Base-by-base conservation (phyloP, 2,113 vertebrate genomes). In the Heteronetta atricapilla region DNA sequence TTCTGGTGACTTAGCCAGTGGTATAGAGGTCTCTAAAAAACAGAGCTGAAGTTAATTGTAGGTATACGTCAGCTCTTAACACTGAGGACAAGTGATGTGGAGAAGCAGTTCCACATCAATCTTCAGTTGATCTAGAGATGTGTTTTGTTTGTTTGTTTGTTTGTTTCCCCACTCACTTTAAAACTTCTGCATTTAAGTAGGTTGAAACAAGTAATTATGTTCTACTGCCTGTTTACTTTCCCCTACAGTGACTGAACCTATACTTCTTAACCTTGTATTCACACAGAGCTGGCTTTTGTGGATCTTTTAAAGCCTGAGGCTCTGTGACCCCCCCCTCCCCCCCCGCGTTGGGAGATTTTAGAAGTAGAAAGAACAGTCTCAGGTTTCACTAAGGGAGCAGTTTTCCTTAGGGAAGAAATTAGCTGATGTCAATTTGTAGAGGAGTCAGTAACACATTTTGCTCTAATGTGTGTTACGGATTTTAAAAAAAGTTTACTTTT, bases 221-320 rank as follows among this genome's bases (percentile, higher is more conserved):
- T 92, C 91, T 94, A 89, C 77, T 94, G 82, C 60, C 48, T 95
- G 75, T 95, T 97, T 96, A 79, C 86, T 95, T 96, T 96, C 70
- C 56, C 90, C 84, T 94, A 42, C 83, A 91, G 86, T 67, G 93
- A 68, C 36, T 36, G 62, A 89, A 68, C 56, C 77, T 89, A 46
- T 83, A n/a, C 53, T 87, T 73, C 73, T 93, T 88, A 95, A 94
- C 68, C 72, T 81, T 93, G 36, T 60, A 72, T 95, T 88, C 64
- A 36, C 34, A 48, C 1, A 78, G 76, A 90, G 55, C 44, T 88
- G 72, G 36, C 46, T 89, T 92, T 94, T 95, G 91, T 91, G 82
- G 70, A 40, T 92, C 74, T 69, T 83, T 70, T 16, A 92, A 94
- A 85, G 81, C 83, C 91, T 18, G n/a, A 74, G 76, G 85, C 85